Base-by-base conservation (phyloP, 2,113 vertebrate species). In the Prochilodus magdalenae region DNA sequence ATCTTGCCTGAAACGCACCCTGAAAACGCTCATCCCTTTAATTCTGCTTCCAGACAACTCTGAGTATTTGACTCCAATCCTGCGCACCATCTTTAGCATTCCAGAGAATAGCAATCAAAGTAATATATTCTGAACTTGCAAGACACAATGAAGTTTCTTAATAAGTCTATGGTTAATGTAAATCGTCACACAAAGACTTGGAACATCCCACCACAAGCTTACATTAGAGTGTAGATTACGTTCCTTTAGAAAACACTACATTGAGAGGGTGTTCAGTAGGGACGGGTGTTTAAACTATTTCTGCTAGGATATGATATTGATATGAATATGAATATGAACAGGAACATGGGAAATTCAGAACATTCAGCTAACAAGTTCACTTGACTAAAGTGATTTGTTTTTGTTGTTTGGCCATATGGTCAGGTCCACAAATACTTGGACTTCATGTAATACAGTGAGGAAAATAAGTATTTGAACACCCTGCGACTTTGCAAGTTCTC, bases 51-150 rank as follows among this genome's bases (percentile, higher is more conserved):
- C 13, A 69, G 44, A 4, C 70, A 53, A 59, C 14, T 33, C 40
- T 40, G 67, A 22, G 5, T 26, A 0, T 14, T 26, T 76, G 77
- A 83, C 47, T 36, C 59, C 59, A 66, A 75, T 57, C 40, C 27
- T 73, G 65, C 72, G 66, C 51, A 47, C 30, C 20, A 10, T 40
- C 66, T 59, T 77, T 36, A 5, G 67, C 49, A 47, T 51, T 75
- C 22, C 65, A 10, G 49, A 62, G 14, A 62, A 26, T 29, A 66
- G 18, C 27, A 22, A 44, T 1, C n/a, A 24, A 27, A 67, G 18
- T 49, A 26, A 69, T 69, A 40, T 44, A 8, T 30, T 62, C 33
- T 14, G n/a, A 63, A 40, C 51, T 63, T 73, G 24, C 6, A 13
- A 26, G 16, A 73, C 27, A 77, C 29, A 16, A 27, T 69, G 13